Evolutionary conservation across 30 jellyfish, hydroid and myxozoan genomes (phyloP), one percentile per base, ranked within the genome.

Genomic region (Haliclystus octoradiatus): DNA sequence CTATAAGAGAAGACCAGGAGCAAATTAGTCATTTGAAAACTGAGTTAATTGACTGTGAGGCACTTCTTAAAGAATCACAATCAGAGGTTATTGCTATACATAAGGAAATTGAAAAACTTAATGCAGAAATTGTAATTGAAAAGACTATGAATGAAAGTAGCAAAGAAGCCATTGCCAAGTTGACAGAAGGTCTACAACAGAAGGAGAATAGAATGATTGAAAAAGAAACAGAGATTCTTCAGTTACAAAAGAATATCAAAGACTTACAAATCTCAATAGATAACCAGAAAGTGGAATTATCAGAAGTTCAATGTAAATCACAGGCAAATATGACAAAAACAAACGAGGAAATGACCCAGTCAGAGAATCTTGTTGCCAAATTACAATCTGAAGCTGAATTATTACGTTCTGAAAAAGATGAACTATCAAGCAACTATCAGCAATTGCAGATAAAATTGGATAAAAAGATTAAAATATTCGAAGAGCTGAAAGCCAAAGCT

Each of bases 401-500:
- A 40, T 19, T 40, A 40, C 57, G 57, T 19, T 5, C 14, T 40
- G 57, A 19, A 5, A 40, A 40, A 40, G 57, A 40, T 5, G 57
- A 9, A 5, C 9, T 5, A 9, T 9, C 9, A 40, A 9, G 19
- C 9, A 19, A 40, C 9, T 40, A 5, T 19, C 14, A 40, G 5
- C 26, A 5, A 1, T 22, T 77, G 70, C 53, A 67, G 53, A 46
- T 31, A 31, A 57, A 13, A 5, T 2, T 76, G 23, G 52, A 49
- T 7, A 76, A 65, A 51, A 76, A 76, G 30, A 31, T 14, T 31
- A 77, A 67, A 33, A 14, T 30, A 1, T 66, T 77, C 27, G 90
- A 77, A 27, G 90, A 77, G 26, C 68, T 64, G 60, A 77, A 77
- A 68, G 81, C 62, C 22, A 77, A 68, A 35, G 90, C 68, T 15